phyloP scores from a whole-genome alignment of 2,113 vertebrate species.

The Ailurus styani region DNA sequence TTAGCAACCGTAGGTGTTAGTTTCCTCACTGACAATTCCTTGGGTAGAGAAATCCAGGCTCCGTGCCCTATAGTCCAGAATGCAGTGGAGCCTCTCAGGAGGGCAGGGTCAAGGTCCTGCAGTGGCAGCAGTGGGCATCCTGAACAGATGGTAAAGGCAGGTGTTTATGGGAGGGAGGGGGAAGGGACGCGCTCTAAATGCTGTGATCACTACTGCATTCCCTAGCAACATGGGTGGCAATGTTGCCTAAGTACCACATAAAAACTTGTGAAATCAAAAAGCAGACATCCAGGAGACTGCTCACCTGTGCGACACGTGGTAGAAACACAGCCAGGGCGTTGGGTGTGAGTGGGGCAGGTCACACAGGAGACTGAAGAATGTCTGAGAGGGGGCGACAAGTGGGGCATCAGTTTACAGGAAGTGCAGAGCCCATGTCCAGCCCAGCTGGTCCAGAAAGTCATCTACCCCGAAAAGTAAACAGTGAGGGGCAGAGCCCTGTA shows the following conservation, averaged over 20 bases:
- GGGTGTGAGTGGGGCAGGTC: not conserved
- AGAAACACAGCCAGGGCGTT: not conserved
- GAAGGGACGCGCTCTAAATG: not conserved
- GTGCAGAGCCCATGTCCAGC: not conserved
- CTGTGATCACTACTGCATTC: not conserved
- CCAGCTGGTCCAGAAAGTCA: not conserved
- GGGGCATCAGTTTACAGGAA: not conserved
- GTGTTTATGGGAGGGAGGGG: not conserved
- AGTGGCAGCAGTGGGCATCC: not conserved
- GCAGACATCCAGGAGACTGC: conserved; percentile 9
- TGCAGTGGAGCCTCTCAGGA: not conserved
- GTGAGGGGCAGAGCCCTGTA: not conserved
- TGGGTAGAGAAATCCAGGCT: not conserved
- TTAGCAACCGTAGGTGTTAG: not conserved
- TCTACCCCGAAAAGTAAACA: not conserved
- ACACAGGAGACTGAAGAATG: not conserved
- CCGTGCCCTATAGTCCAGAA: not conserved
- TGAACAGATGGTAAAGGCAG: conserved; percentile 59
- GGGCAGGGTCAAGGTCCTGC: conserved; percentile 21
- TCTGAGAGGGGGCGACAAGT: not conserved
- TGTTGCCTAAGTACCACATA: not conserved
- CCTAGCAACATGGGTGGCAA: conserved; percentile 40
- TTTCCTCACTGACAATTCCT: not conserved
- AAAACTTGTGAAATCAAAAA: conserved; percentile 45
- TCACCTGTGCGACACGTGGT: not conserved